phyloP scores from a whole-genome alignment of 1,140 invertebrate species.

The Hesperophylax magnus region DNA sequence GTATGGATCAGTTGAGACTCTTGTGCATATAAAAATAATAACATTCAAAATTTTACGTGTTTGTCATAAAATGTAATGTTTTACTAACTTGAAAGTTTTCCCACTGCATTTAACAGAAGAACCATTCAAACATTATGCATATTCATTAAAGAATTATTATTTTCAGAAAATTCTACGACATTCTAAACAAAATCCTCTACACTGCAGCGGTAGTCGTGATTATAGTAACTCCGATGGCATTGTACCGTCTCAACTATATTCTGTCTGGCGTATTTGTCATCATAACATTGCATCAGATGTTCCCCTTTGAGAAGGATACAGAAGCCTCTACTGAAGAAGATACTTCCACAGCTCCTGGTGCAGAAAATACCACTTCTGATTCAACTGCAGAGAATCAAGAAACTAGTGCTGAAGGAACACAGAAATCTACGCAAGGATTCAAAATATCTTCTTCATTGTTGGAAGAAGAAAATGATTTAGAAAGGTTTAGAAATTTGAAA shows the following conservation, averaged over 20 bases:
- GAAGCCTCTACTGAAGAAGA: neutral
- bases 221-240: constrained; percentile 70
- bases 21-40: too few relatives aligned
- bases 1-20: too few relatives aligned
- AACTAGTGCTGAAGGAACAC: neutral
- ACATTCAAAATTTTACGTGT: too few relatives aligned
- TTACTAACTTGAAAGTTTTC: too few relatives aligned
- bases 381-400: constrained; percentile 7
- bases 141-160: too few relatives aligned
- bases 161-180: constrained; percentile 69
- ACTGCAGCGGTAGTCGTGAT: constrained; percentile 68
- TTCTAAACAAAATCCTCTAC: constrained; percentile 68
- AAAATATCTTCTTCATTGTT: constrained; percentile 17
- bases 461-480: constrained; percentile 34
- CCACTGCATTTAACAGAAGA: too few relatives aligned
- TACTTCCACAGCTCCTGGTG: neutral
- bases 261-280: constrained; percentile 69
- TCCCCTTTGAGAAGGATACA: neutral
- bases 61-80: too few relatives aligned
- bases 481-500: constrained; percentile 34
- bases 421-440: neutral
- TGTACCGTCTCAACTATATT: constrained; percentile 72
- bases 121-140: too few relatives aligned
- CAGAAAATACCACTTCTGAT: neutral
- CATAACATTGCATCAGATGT: constrained; percentile 67